Base-by-base conservation (phyloP, 2,888 invertebrate genomes). In the Phlogophora meticulosa region DNA sequence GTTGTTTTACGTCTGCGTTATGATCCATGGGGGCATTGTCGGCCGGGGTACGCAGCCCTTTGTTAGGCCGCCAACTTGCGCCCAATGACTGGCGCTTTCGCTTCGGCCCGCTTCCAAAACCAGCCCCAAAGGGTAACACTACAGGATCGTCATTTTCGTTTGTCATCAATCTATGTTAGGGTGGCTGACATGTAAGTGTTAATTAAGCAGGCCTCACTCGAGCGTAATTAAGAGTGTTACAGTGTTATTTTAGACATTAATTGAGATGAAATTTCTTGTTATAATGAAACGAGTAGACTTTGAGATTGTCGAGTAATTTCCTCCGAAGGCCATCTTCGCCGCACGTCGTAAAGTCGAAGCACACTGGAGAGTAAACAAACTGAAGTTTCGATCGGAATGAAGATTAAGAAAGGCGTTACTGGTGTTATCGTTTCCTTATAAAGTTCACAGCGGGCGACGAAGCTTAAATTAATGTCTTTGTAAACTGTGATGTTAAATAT, bases 81-180 rank as follows among this genome's bases (percentile, higher is more conserved):
- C 78, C 77, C 81, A 89, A 88, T 95, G 95, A 95, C 95, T 94
- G 85, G 95, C 94, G 89, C 86, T 94, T 94, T 94, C 84, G 67
- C 86, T 78, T 64, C 78, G 76, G 84, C 86, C 87, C 89, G 85
- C 86, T 87, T 85, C 86, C 75, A 91, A 89, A 89, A 89, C 88
- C 91, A 90, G 87, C 88, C 89, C 90, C 83, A 91, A 90, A 89
- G 91, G 90, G 91, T 87, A 87, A 90, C 89, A 88, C 88, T 88
- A 90, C 89, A 82, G 90, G 90, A 90, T 93, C 94, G 94, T 94
- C 95, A 95, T 94, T 94, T 93, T 94, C 93, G 92, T 93, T 93
- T 95, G 95, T 95, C 95, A 95, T 95, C 95, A 95, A 95, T 95
- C 95, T 95, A 94, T 93, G 95, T 95, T 94, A 94, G 91, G 89